These are phyloP conservation scores for Ceraclea dissimilis DNA, from an alignment of 2,888 invertebrate species.

Conservation along the genomic window DNA sequence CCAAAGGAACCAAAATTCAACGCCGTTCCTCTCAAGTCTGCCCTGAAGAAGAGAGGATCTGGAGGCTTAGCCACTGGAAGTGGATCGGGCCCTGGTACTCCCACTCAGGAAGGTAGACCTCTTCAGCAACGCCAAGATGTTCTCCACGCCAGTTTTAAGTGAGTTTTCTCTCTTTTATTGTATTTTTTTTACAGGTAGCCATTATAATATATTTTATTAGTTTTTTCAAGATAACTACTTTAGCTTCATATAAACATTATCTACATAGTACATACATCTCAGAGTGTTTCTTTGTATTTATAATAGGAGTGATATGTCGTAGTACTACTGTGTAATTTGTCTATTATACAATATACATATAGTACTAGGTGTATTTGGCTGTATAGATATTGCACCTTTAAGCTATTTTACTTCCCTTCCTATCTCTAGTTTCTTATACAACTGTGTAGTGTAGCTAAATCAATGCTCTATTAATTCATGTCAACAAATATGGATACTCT, in stretches of 20 bases:
- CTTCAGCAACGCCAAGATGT: conserved; percentile 65
- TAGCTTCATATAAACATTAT: background rate
- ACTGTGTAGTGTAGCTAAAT: too few relatives aligned
- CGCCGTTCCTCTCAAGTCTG: conserved; percentile 87
- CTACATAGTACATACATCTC: too few relatives aligned
- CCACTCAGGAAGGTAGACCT: conserved; percentile 63
- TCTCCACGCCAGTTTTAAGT: conserved; percentile 75
- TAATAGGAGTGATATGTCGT: too few relatives aligned
- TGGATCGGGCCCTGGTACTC: conserved; percentile 63
- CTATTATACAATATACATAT: background rate
- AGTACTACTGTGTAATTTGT: too few relatives aligned
- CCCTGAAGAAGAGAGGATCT: conserved; percentile 70
- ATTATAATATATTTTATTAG: background rate
- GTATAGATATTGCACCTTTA: too few relatives aligned
- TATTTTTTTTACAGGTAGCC: background rate
- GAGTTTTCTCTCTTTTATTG: conserved; percentile 33
- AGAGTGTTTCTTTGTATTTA: too few relatives aligned
- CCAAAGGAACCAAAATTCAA: conserved; percentile 88
- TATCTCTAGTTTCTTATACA: too few relatives aligned
- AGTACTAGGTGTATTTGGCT: too few relatives aligned
- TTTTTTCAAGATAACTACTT: background rate
- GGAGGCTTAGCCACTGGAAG: conserved; percentile 33
- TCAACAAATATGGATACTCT: too few relatives aligned
- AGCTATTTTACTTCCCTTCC: too few relatives aligned
- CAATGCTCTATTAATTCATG: too few relatives aligned